These are phyloP conservation scores for Pelecanus crispus DNA, from an alignment of 2,113 vertebrate genomes.

Conservation along the genomic window DNA sequence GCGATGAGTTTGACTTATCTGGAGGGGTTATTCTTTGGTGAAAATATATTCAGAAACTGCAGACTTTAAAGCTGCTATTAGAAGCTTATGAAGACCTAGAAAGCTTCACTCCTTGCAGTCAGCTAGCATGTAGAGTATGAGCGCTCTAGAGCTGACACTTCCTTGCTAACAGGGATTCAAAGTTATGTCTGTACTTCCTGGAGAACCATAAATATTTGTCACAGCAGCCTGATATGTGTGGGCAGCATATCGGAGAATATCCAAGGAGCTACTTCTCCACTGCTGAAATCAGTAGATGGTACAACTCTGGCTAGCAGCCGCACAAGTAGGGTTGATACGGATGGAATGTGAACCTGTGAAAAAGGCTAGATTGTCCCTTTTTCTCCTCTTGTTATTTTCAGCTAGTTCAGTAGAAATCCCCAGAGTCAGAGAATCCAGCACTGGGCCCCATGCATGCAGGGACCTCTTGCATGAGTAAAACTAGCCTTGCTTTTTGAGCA, in stretches of 20 bases:
- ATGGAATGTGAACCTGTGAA: not conserved
- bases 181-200: not conserved
- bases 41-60: not conserved
- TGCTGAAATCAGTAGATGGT: not conserved
- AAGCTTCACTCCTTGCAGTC: not conserved
- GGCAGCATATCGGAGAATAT: not conserved
- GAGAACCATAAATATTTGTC: not conserved
- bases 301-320: not conserved
- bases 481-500: not conserved
- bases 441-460: not conserved
- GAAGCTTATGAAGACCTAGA: not conserved
- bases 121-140: not conserved
- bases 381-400: not conserved
- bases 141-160: not conserved
- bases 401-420: not conserved
- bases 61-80: not conserved
- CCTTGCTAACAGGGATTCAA: not conserved
- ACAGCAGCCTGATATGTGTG: not conserved
- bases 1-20: not conserved
- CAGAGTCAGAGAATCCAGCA: not conserved
- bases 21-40: not conserved
- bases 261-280: not conserved
- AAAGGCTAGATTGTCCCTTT: not conserved
- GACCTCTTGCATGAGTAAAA: not conserved
- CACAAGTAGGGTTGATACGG: not conserved